Conservation (phyloP, 2,888 invertebrate genomes). For the Aricia artaxerxes region DNA sequence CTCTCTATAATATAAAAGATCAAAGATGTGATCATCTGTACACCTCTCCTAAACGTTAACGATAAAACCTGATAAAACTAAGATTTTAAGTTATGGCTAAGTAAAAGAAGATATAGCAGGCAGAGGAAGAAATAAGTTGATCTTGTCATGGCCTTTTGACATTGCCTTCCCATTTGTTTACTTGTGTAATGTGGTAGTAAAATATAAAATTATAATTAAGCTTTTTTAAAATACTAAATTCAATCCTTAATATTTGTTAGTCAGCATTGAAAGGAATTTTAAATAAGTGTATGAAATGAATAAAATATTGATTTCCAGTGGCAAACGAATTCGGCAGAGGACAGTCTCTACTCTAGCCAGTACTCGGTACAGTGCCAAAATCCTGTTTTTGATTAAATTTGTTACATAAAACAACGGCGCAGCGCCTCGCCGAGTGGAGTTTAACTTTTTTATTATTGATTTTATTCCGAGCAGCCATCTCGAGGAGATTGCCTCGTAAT, state of each 20-base stretch:
- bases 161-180: too few relatives aligned
- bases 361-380: slow-evolving; percentile 25
- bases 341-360: neutral
- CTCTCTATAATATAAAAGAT: neutral
- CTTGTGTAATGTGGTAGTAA: too few relatives aligned
- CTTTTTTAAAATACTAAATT: too few relatives aligned
- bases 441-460: slow-evolving; percentile 29
- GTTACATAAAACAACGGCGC: slow-evolving; percentile 28
- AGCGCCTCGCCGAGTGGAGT: slow-evolving; percentile 6
- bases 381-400: slow-evolving; percentile 30
- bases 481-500: slow-evolving; percentile 23
- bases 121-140: too few relatives aligned
- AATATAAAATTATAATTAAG: too few relatives aligned
- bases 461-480: slow-evolving; percentile 21
- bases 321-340: slow-evolving; percentile 11
- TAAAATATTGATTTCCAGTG: neutral
- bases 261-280: neutral
- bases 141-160: too few relatives aligned
- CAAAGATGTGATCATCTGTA: neutral
- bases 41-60: too few relatives aligned
- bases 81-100: too few relatives aligned
- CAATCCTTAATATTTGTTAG: neutral
- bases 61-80: too few relatives aligned
- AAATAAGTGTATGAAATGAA: neutral
- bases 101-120: too few relatives aligned